Evolutionary conservation across 2,113 vertebrate genomes (phyloP).

Genomic region (Chionis minor): DNA sequence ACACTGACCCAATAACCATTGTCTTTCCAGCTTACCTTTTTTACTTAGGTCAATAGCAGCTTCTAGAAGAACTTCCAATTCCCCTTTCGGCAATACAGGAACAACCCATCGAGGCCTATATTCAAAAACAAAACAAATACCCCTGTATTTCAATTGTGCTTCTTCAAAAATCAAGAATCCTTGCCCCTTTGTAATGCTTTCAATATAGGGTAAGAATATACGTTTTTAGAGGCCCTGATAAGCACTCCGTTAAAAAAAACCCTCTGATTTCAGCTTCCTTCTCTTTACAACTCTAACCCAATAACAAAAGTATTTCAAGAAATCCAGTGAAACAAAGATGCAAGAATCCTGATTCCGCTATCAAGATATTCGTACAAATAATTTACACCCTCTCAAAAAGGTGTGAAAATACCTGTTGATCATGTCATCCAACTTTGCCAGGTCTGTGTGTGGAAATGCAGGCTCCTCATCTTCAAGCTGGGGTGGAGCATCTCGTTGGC

Average conservation of each 20-base stretch:
- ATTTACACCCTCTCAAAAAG: not conserved
- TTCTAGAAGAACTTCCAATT: slow-evolving; percentile 99
- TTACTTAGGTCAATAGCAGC: slow-evolving; percentile 99
- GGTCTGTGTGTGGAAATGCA: slow-evolving; percentile 97
- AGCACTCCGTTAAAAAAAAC: not conserved
- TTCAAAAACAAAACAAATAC: slow-evolving; percentile 10
- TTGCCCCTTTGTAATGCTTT: not conserved
- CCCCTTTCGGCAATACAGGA: slow-evolving; percentile 99
- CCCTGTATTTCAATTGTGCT: not conserved
- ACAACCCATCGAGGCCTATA: slow-evolving; percentile 98
- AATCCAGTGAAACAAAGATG: not conserved
- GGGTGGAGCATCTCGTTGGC: slow-evolving; percentile 88
- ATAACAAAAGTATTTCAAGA: not conserved
- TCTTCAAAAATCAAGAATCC: not conserved
- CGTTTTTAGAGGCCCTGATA: not conserved
- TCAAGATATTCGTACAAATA: not conserved
- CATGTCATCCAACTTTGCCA: slow-evolving; percentile 99
- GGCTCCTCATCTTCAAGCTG: slow-evolving; percentile 99
- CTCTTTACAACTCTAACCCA: not conserved
- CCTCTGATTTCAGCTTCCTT: not conserved
- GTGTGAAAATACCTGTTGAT: slow-evolving; percentile 89
- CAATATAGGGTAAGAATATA: not conserved
- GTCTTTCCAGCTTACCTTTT: slow-evolving; percentile 85
- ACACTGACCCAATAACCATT: not conserved
- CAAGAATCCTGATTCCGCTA: not conserved